A percentile compares a stretch with the other conserved stretches of the same genome.
phyloP scores from a whole-genome alignment of 2,113 vertebrate genomes.

The Tautogolabrus adspersus region DNA sequence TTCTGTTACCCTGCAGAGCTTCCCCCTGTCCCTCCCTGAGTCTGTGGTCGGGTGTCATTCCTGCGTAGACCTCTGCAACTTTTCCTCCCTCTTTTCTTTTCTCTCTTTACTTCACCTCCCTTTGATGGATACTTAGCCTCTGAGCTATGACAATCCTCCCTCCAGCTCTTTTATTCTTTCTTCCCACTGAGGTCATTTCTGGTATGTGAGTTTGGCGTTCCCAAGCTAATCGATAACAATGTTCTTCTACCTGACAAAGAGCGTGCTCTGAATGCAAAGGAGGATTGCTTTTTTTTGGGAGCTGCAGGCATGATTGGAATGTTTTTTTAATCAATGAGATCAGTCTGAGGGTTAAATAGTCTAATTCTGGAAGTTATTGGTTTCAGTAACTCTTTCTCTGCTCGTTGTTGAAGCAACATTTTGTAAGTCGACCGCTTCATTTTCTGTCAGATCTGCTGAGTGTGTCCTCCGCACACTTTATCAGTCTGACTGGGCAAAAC shows the following conservation, averaged over 20 bases:
- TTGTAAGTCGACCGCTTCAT: no score
- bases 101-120: constrained; percentile 12
- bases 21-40: background rate
- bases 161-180: constrained; percentile 46
- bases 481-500: constrained; percentile 33
- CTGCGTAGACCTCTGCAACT: background rate
- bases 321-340: constrained; percentile 27
- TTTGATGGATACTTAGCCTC: constrained; percentile 69
- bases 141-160: constrained; percentile 45
- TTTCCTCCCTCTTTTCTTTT: constrained; percentile 11
- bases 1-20: no score
- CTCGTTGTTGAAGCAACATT: no score
- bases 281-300: background rate
- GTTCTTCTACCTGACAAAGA: constrained; percentile 63
- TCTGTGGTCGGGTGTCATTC: constrained; percentile 30
- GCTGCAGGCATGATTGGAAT: constrained; percentile 53
- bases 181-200: constrained; percentile 58
- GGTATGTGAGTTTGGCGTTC: constrained; percentile 65
- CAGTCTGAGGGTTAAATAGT: background rate
- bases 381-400: background rate
- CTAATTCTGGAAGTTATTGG: background rate
- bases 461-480: background rate
- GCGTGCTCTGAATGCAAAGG: constrained; percentile 21
- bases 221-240: constrained; percentile 73
- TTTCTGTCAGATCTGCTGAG: no score